A percentile compares a stretch with the other conserved stretches of the same genome.
Evolutionary conservation across 2,113 vertebrate species (phyloP).

Genomic region (Albula glossodonta): DNA sequence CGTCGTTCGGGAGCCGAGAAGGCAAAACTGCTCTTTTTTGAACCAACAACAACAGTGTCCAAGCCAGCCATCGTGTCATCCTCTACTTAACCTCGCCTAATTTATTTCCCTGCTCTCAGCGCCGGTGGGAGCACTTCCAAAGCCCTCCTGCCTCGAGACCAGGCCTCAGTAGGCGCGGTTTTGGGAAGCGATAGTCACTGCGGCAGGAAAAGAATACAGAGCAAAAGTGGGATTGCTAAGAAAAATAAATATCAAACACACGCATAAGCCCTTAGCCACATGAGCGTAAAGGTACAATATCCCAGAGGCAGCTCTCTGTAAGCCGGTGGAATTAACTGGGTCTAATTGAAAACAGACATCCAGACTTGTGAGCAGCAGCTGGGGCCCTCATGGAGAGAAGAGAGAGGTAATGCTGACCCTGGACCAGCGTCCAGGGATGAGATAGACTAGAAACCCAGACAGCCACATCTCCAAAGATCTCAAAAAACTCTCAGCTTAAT

Average conservation of each 20-base stretch:
- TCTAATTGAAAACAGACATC: neutral
- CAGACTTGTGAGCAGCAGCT: neutral
- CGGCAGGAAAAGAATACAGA: neutral
- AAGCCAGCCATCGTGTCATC: constrained; percentile 42
- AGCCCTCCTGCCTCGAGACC: constrained; percentile 20
- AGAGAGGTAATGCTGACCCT: neutral
- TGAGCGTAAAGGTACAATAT: neutral
- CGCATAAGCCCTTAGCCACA: neutral
- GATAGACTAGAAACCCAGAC: neutral
- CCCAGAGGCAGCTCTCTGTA: neutral
- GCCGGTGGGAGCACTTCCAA: neutral
- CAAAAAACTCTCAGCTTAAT: too few species aligned
- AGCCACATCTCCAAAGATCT: too few species aligned
- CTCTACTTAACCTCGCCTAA: constrained; percentile 39
- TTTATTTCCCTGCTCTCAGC: constrained; percentile 31
- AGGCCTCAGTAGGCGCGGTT: constrained; percentile 14
- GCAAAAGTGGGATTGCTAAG: neutral
- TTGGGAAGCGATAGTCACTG: neutral
- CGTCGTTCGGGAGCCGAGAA: constrained; percentile 46
- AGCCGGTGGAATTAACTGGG: neutral
- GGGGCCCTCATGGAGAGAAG: neutral
- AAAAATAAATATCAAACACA: neutral
- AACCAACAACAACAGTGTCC: constrained; percentile 49
- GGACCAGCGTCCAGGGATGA: neutral
- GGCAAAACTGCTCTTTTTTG: constrained; percentile 33